These are phyloP conservation scores for Pygmarrhopalites habei DNA, from an alignment of 1,140 invertebrate genomes.

Conservation along the genomic window DNA sequence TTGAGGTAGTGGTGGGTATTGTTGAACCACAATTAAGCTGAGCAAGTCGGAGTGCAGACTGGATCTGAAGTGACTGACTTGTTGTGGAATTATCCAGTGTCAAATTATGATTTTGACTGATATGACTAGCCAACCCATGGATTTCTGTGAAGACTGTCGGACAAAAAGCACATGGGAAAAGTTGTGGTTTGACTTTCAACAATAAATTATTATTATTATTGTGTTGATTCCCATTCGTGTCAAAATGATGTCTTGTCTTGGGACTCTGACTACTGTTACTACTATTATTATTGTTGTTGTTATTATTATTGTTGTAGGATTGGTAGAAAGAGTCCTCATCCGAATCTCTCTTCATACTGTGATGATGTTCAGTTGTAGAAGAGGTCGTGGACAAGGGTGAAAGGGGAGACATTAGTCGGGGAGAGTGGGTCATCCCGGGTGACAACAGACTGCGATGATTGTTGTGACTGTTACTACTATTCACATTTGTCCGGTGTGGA, in stretches of 20 bases:
- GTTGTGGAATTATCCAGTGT: not conserved
- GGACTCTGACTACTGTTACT: not conserved
- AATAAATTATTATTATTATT: not conserved
- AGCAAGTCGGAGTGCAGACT: not conserved
- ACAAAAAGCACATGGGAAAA: conserved; percentile 12
- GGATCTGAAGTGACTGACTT: not conserved
- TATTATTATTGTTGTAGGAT: not conserved
- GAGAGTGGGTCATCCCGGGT: not conserved
- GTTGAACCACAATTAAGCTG: not conserved
- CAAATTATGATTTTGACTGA: not conserved
- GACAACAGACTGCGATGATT: conserved; percentile 1
- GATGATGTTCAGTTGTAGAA: not conserved
- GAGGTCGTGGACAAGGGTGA: conserved; percentile 5
- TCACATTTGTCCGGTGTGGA: not conserved
- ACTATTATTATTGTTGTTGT: conserved; percentile 2
- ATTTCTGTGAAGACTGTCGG: conserved; percentile 2
- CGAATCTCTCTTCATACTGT: not conserved
- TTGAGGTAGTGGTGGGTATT: not conserved
- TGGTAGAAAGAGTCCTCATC: conserved; percentile 1
- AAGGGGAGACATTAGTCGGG: conserved; percentile 8
- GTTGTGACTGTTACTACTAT: not conserved
- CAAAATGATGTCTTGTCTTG: too few relatives aligned
- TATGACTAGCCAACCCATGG: not conserved
- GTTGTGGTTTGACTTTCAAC: conserved; percentile 1
- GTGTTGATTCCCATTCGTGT: not conserved